Conservation (phyloP, 2,888 invertebrate species). For the Tromatobia lineatoria region DNA sequence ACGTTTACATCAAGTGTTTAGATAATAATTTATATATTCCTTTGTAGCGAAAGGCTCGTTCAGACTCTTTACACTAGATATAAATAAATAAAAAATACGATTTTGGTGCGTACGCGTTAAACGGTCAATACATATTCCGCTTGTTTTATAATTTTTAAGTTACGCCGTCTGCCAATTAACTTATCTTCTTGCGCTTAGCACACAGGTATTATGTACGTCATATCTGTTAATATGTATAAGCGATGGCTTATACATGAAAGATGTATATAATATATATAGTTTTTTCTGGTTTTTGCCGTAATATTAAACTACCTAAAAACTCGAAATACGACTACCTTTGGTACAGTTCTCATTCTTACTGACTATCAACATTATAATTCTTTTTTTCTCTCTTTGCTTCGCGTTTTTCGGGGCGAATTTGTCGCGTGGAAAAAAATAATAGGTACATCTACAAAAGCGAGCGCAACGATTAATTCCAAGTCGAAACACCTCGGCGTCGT, state of each 20-base stretch:
- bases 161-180: conserved; percentile 27
- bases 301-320: conserved; percentile 36
- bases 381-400: conserved; percentile 55
- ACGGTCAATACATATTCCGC: conserved; percentile 43
- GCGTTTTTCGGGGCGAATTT: conserved; percentile 12
- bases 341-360: conserved; percentile 79
- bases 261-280: conserved; percentile 50
- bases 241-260: conserved; percentile 54
- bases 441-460: conserved; percentile 57
- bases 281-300: conserved; percentile 61
- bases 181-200: conserved; percentile 38
- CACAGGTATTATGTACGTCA: conserved; percentile 43
- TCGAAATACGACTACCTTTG: conserved; percentile 79
- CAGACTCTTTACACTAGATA: conserved; percentile 69
- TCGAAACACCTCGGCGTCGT: conserved; percentile 15
- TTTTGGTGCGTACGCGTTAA: conserved; percentile 42
- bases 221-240: conserved; percentile 54
- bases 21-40: conserved; percentile 71
- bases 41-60: conserved; percentile 35
- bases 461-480: conserved; percentile 42
- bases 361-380: conserved; percentile 78
- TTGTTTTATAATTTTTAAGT: conserved; percentile 59
- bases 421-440: conserved; percentile 34
- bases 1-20: conserved; percentile 8
- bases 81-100: conserved; percentile 75